phyloP scores from a whole-genome alignment of 2,797 vertebrate genomes.

The Urophycis tenuis region DNA sequence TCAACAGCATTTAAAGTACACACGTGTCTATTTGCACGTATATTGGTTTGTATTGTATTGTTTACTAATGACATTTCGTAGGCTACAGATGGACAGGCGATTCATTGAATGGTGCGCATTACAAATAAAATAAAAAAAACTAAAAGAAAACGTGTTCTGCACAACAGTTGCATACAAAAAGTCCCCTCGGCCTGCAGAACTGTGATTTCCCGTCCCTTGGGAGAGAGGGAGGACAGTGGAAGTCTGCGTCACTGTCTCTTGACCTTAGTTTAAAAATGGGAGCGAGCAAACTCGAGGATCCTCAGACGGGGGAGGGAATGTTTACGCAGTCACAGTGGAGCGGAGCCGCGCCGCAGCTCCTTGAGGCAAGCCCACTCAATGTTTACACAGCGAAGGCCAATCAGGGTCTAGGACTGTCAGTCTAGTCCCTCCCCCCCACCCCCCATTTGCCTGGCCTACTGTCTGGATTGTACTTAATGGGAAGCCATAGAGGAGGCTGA shows the following conservation, averaged over 20 bases:
- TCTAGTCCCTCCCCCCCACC: conserved; percentile 19
- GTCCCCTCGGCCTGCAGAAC: not conserved
- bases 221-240: conserved; percentile 20
- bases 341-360: conserved; percentile 28
- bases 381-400: conserved; percentile 56
- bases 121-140: not conserved
- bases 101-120: not conserved
- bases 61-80: not conserved
- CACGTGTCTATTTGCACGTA: not conserved
- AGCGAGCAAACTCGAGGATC: conserved; percentile 11
- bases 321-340: conserved; percentile 41
- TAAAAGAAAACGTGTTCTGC: not conserved
- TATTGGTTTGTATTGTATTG: no score
- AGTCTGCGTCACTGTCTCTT: conserved; percentile 34
- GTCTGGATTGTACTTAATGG: not conserved
- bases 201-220: not conserved
- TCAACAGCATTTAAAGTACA: conserved; percentile 15
- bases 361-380: conserved; percentile 31
- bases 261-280: conserved; percentile 46
- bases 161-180: conserved; percentile 1
- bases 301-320: conserved; percentile 31
- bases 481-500: conserved; percentile 56
- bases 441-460: not conserved
- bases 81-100: not conserved
- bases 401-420: conserved; percentile 21